Evolutionary conservation across 2,888 invertebrate species (phyloP).

Genomic region (Cephonodes hylas): DNA sequence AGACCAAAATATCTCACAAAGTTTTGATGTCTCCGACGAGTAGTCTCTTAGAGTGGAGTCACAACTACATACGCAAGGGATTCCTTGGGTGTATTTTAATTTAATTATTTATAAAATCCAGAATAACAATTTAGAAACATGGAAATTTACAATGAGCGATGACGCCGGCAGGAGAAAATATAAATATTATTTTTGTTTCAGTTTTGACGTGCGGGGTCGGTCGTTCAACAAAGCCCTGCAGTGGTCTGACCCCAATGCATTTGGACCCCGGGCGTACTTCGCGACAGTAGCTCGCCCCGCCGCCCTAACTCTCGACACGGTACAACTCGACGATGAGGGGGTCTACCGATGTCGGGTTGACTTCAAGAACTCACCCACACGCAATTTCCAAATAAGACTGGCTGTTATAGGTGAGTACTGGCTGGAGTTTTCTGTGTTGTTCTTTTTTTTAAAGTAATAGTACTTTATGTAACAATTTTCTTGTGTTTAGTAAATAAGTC

Average conservation of each 20-base stretch:
- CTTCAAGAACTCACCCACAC: constrained; percentile 93
- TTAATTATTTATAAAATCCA: too few species aligned
- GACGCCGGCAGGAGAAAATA: neutral
- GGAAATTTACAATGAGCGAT: too few species aligned
- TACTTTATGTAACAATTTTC: too few species aligned
- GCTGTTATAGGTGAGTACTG: constrained; percentile 95
- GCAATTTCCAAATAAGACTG: constrained; percentile 93
- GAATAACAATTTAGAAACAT: too few species aligned
- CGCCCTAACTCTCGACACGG: constrained; percentile 89
- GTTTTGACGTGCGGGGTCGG: constrained; percentile 92
- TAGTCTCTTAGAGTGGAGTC: too few species aligned
- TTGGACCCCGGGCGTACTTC: constrained; percentile 93
- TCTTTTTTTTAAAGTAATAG: too few species aligned
- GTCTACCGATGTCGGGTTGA: constrained; percentile 93
- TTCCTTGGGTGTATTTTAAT: too few species aligned
- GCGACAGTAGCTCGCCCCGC: constrained; percentile 90
- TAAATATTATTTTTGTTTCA: constrained; percentile 51
- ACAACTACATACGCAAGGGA: too few species aligned
- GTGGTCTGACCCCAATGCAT: constrained; percentile 91
- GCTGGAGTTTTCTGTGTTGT: too few species aligned
- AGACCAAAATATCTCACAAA: too few species aligned
- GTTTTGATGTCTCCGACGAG: too few species aligned
- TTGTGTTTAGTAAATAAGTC: too few species aligned
- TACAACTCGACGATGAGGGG: constrained; percentile 92
- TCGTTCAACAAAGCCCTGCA: constrained; percentile 90